Conservation (phyloP, 2,113 vertebrate species). For the Campylomormyrus numenius region DNA sequence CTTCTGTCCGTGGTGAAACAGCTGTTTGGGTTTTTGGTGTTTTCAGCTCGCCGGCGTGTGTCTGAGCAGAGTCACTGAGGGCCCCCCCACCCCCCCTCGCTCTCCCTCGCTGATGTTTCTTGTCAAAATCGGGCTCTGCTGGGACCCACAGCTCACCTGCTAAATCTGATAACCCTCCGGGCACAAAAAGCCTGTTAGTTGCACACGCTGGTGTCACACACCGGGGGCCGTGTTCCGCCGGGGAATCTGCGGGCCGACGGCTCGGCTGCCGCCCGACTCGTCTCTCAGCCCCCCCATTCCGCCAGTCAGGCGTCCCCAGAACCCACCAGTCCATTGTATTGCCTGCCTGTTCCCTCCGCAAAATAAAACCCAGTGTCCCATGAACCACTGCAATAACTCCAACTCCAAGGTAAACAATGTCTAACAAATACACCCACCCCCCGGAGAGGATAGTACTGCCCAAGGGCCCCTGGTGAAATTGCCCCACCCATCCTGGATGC, state of each 20-base stretch:
- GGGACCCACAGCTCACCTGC: not conserved
- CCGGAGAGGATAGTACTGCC: not conserved
- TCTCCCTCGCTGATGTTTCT: not conserved
- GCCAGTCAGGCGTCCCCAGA: not conserved
- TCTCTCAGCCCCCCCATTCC: not conserved
- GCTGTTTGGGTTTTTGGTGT: not conserved
- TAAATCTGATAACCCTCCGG: not conserved
- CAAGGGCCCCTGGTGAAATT: not conserved
- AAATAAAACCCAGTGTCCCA: slow-evolving; percentile 27
- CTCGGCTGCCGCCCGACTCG: not conserved
- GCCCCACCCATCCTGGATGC: not conserved
- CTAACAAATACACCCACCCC: not conserved
- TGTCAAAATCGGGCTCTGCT: not conserved
- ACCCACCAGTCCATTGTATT: slow-evolving; percentile 10
- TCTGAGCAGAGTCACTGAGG: not conserved
- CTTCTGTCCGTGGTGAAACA: not conserved
- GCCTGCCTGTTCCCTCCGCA: slow-evolving; percentile 15
- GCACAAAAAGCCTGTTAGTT: not conserved
- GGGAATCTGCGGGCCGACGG: not conserved
- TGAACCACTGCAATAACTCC: slow-evolving; percentile 22
- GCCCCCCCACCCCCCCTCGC: not conserved
- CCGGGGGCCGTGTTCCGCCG: not conserved
- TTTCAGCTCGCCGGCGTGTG: not conserved
- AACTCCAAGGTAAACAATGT: slow-evolving; percentile 1
- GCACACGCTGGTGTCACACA: not conserved